Conservation (phyloP, 2,113 vertebrate genomes). For the Sinocyclocheilus maitianheensis region DNA sequence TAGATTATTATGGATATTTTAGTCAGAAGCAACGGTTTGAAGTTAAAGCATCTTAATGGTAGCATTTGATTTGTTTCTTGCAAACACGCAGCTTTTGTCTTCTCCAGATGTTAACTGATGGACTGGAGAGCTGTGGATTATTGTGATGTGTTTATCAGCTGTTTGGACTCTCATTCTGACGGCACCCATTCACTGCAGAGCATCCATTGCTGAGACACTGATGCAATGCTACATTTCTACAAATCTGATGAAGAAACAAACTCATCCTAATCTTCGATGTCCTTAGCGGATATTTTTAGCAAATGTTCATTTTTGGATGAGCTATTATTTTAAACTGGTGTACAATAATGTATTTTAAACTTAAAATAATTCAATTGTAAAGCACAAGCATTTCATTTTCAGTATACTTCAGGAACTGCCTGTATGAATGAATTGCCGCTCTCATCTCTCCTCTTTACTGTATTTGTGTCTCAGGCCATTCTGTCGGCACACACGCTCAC, state of each 20-base stretch:
- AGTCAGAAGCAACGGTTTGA: not conserved
- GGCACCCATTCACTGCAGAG: not conserved
- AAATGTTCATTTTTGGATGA: not conserved
- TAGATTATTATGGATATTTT: not conserved
- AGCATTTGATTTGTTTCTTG: no score
- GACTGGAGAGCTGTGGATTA: not conserved
- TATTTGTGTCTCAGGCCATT: constrained; percentile 68
- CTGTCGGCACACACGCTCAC: constrained; percentile 74
- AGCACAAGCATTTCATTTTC: not conserved
- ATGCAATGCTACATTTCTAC: no score
- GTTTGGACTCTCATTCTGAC: not conserved
- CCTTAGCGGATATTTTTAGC: not conserved
- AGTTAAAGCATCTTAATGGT: not conserved
- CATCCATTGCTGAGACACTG: no score
- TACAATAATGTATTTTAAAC: not conserved
- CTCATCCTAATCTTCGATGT: no score
- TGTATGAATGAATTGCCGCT: not conserved
- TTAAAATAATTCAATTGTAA: not conserved
- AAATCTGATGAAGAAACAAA: no score
- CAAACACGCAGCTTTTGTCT: no score
- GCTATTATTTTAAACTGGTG: not conserved
- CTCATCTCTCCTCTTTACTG: not conserved
- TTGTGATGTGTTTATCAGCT: not conserved
- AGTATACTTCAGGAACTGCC: not conserved
- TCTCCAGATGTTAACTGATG: no score